Evolutionary conservation across 2,888 invertebrate species (phyloP).

Genomic region (Ectropis crepuscularia): DNA sequence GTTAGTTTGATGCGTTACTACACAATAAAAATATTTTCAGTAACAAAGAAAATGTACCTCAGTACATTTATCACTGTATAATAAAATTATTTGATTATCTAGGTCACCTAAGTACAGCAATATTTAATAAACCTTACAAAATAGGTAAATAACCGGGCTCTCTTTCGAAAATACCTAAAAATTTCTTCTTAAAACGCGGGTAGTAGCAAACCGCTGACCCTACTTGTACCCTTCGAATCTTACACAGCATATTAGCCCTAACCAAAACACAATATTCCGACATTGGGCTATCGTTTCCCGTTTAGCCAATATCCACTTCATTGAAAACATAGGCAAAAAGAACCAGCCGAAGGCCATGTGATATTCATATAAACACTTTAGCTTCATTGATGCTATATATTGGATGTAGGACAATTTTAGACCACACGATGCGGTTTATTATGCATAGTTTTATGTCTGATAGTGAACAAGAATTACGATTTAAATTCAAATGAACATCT

Average conservation of each 20-base stretch:
- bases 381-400: conserved; percentile 53
- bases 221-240: conserved; percentile 24
- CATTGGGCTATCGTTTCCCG: conserved; percentile 19
- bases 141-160: not conserved
- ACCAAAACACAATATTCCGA: conserved; percentile 28
- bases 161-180: not conserved
- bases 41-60: too few relatives aligned
- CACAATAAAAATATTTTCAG: too few relatives aligned
- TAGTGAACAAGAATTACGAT: too few relatives aligned
- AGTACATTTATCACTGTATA: too few relatives aligned
- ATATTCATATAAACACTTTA: conserved; percentile 51
- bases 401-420: conserved; percentile 2
- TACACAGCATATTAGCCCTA: conserved; percentile 27
- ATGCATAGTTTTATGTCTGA: not conserved
- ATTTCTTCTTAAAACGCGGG: conserved; percentile 8
- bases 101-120: too few relatives aligned
- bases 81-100: too few relatives aligned
- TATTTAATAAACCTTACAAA: not conserved
- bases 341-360: conserved; percentile 34
- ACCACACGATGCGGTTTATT: conserved; percentile 9
- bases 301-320: conserved; percentile 33
- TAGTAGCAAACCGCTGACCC: conserved; percentile 15
- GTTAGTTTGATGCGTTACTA: too few relatives aligned
- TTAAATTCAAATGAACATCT: too few relatives aligned
- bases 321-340: conserved; percentile 39